phyloP scores from a whole-genome alignment of 2,888 invertebrate genomes.

The Gymnocheta viridis region DNA sequence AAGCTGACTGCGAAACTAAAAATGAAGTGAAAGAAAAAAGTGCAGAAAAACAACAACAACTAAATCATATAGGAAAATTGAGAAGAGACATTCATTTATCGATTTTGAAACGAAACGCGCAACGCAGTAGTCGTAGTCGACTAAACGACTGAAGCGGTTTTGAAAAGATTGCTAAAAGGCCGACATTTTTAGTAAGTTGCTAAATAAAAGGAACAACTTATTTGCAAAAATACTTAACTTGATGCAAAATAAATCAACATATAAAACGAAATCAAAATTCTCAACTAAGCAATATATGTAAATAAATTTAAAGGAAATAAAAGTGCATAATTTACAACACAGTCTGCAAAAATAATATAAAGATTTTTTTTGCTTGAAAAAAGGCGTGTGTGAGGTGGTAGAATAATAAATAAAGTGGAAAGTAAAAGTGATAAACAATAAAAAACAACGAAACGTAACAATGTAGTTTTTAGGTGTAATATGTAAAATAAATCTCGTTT shows the following conservation, averaged over 20 bases:
- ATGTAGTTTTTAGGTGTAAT: constrained; percentile 3
- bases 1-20: no score
- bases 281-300: constrained; percentile 34
- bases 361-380: constrained; percentile 29
- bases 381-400: constrained; percentile 59
- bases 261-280: constrained; percentile 34
- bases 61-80: constrained; percentile 52
- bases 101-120: constrained; percentile 68
- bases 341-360: constrained; percentile 48
- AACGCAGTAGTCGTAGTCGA: constrained; percentile 60
- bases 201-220: constrained; percentile 11
- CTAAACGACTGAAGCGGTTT: constrained; percentile 59
- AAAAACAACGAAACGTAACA: constrained; percentile 21
- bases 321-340: constrained; percentile 23
- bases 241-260: constrained; percentile 30
- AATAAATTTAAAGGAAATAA: constrained; percentile 29
- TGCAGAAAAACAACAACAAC: constrained; percentile 38
- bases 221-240: constrained; percentile 28
- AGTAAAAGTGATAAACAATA: constrained; percentile 66
- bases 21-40: constrained; percentile 34
- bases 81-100: constrained; percentile 58
- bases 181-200: constrained; percentile 10
- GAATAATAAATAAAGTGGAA: constrained; percentile 51
- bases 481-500: constrained; percentile 1
- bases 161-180: constrained; percentile 40